Base-by-base conservation (phyloP, 2,888 invertebrate species). In the Yponomeuta plumbellus region DNA sequence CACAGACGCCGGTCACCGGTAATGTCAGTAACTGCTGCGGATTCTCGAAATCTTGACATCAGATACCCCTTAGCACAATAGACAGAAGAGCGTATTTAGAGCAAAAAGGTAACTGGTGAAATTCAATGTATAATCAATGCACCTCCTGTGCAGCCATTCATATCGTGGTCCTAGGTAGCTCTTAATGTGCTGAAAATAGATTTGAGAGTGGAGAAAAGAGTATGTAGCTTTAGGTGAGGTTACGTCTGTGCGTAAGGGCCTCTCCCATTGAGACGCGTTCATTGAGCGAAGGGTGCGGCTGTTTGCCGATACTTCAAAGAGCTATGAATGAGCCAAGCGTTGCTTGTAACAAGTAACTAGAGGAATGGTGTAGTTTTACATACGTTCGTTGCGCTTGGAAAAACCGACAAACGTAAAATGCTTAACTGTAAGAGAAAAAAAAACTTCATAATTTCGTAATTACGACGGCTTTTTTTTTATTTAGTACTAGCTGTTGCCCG, bases 301-400 rank as follows among this genome's bases (percentile, higher is more conserved):
- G 72, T 75, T 76, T 78, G 76, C 75, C 70, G 72, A 71, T 67
- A 68, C 22, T 57, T 65, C 39, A 65, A 65, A 65, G 70, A 73
- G 71, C 73, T 72, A 79, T 81, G 80, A 80, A 81, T 81, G 81
- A 75, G 76, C 68, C 69, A 52, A 52, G 13, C 3, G 17, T 8
- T 44, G 13, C n/a, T 17, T 5, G 44, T 52, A 17, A 0, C 13
- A 52, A 17, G 13, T 52, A 52, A 52, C 17, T 52, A 52, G 1
- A 34, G 8, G 34, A 34, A 34, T 34, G 1, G 34, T 34, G 34
- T 5, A 34, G 34, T 34, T 34, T 8, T 6, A 34, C 6, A 10
- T 34, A 5, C 1, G 8, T n/a, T n/a, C n/a, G n/a, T n/a, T n/a
- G n/a, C n/a, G n/a, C n/a, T n/a, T n/a, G n/a, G n/a, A n/a, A n/a